A percentile compares a stretch with the other conserved stretches of the same genome.
phyloP scores from a whole-genome alignment of 1,140 invertebrate species.

The Heliconius melpomene region DNA sequence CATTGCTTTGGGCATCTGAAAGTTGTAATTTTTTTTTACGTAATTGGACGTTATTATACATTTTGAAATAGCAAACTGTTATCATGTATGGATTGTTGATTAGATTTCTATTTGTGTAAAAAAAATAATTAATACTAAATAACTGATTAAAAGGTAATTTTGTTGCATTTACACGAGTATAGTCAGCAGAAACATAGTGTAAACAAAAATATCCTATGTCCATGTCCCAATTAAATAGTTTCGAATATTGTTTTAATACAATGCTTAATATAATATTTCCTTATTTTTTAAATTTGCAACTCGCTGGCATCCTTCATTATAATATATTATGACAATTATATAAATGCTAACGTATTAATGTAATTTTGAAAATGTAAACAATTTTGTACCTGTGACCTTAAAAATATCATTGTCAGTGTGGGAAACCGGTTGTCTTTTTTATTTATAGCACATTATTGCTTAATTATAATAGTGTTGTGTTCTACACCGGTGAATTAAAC shows the following conservation, averaged over 20 bases:
- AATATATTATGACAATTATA: not conserved
- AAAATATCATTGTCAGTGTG: constrained; percentile 5
- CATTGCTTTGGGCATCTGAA: not conserved
- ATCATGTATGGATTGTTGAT: no score
- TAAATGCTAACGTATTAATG: constrained; percentile 1
- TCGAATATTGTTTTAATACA: no score
- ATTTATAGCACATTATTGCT: not conserved
- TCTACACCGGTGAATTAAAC: not conserved
- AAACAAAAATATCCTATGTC: no score
- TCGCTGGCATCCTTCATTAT: not conserved
- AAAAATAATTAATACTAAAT: no score
- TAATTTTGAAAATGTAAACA: not conserved
- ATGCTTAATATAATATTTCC: not conserved
- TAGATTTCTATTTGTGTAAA: no score
- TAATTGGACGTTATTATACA: not conserved
- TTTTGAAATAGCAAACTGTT: no score
- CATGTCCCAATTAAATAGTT: no score
- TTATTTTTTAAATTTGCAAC: not conserved
- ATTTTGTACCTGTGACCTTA: constrained; percentile 1
- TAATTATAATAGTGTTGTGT: not conserved
- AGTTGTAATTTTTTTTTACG: not conserved
- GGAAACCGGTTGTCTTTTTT: not conserved
- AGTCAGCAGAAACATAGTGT: no score
- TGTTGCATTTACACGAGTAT: no score
- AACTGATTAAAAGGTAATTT: no score